phyloP scores from a whole-genome alignment of 1,140 invertebrate genomes.

The Drosophila navojoa region DNA sequence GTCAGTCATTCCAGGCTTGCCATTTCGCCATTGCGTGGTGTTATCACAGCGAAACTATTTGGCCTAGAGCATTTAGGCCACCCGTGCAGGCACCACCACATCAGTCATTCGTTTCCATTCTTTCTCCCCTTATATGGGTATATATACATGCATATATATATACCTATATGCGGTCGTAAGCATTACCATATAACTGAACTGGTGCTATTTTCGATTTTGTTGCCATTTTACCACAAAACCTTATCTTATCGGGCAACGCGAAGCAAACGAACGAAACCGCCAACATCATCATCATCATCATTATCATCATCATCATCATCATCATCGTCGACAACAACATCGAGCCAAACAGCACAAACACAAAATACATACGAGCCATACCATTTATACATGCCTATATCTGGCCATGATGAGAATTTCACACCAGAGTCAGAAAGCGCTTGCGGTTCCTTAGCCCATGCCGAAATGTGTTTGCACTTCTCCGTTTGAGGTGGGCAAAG shows the following conservation, averaged over 20 bases:
- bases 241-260: constrained; percentile 72
- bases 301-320: constrained; percentile 5
- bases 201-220: constrained; percentile 72
- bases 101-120: not conserved
- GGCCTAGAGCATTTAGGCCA: constrained; percentile 27
- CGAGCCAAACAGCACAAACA: constrained; percentile 40
- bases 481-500: not conserved
- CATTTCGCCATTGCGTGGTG: constrained; percentile 6
- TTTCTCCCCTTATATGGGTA: not conserved
- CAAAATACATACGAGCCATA: constrained; percentile 15
- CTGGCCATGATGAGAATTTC: constrained; percentile 42
- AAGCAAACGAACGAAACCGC: constrained; percentile 44
- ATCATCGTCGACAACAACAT: constrained; percentile 28
- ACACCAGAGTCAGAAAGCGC: constrained; percentile 24
- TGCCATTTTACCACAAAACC: constrained; percentile 54
- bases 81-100: not conserved
- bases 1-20: constrained; percentile 47
- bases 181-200: constrained; percentile 69
- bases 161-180: constrained; percentile 28
- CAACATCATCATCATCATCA: constrained; percentile 27
- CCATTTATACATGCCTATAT: constrained; percentile 17
- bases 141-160: not conserved
- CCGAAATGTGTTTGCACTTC: constrained; percentile 30
- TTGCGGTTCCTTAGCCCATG: not conserved
- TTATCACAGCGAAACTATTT: constrained; percentile 28